These are phyloP conservation scores for Aphelenchoides besseyi DNA, from an alignment of 1,140 invertebrate species.

Conservation along the genomic window DNA sequence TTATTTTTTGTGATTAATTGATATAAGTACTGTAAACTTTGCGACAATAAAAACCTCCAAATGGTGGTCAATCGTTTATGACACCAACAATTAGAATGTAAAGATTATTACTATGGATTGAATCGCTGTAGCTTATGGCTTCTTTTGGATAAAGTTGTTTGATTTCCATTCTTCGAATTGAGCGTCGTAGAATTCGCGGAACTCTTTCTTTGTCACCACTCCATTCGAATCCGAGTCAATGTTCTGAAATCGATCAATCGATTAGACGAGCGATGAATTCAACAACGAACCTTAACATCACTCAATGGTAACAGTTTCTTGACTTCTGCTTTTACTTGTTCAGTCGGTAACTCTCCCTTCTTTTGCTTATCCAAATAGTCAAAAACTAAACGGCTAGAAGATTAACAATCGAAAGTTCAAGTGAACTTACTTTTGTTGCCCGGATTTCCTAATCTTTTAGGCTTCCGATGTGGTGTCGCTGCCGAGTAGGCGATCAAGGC, in stretches of 20 bases:
- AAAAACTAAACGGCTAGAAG: neutral
- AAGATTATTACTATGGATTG: too few species aligned
- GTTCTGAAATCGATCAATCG: neutral
- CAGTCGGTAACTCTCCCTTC: neutral
- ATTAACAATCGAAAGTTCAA: neutral
- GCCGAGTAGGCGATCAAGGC: neutral
- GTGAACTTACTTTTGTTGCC: neutral
- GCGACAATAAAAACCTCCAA: too few species aligned
- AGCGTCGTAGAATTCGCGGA: conserved; percentile 3
- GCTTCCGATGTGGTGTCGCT: neutral
- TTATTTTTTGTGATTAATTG: too few species aligned
- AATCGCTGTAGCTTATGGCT: too few species aligned
- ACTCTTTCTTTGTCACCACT: neutral
- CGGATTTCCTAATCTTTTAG: neutral
- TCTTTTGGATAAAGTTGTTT: too few species aligned
- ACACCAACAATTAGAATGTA: too few species aligned
- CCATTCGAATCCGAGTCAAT: neutral
- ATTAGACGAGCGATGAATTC: neutral
- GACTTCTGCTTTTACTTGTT: neutral
- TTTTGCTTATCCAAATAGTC: conserved; percentile 1
- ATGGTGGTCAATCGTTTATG: too few species aligned
- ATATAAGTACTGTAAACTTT: too few species aligned
- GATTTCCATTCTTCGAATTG: conserved; percentile 8
- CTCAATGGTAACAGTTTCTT: conserved; percentile 8
- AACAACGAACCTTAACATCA: neutral